A percentile compares a stretch with the other conserved stretches of the same genome.
phyloP scores from a whole-genome alignment of 2,113 vertebrate species.

The Siniperca knerii region DNA sequence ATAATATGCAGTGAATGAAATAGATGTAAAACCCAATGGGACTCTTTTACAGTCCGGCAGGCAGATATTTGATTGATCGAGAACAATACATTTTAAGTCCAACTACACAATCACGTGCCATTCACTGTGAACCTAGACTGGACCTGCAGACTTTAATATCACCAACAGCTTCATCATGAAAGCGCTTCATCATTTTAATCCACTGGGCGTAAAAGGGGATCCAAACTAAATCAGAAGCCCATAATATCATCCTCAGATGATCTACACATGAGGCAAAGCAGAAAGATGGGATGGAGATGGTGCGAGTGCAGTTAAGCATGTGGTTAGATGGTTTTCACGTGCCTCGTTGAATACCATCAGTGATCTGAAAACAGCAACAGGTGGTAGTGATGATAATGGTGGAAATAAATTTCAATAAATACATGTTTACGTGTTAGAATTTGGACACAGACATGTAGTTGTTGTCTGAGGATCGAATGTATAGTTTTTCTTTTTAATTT shows the following conservation, averaged over 20 bases:
- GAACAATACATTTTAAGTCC: background rate
- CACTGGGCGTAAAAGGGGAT: slow-evolving; percentile 49
- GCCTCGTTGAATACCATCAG: slow-evolving; percentile 3
- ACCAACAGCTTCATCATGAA: slow-evolving; percentile 3
- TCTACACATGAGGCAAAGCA: slow-evolving; percentile 8
- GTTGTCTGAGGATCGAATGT: background rate
- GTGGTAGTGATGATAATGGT: background rate
- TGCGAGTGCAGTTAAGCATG: slow-evolving; percentile 3
- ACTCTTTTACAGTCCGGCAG: background rate
- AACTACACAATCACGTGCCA: background rate
- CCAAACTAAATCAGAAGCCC: background rate
- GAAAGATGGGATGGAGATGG: slow-evolving; percentile 4
- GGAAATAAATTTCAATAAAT: background rate
- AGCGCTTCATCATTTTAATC: slow-evolving; percentile 10
- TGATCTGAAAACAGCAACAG: background rate
- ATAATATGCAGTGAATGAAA: background rate
- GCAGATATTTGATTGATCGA: background rate
- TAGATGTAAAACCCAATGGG: background rate
- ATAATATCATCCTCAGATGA: slow-evolving; percentile 22
- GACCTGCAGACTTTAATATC: background rate
- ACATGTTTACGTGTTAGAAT: background rate
- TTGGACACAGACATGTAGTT: background rate
- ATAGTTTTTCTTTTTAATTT: background rate
- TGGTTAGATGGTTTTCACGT: slow-evolving; percentile 40
- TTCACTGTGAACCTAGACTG: background rate